Evolutionary conservation across 2,888 invertebrate genomes (phyloP), one percentile per base, ranked within the genome.

Genomic region (Macrophya annulata): DNA sequence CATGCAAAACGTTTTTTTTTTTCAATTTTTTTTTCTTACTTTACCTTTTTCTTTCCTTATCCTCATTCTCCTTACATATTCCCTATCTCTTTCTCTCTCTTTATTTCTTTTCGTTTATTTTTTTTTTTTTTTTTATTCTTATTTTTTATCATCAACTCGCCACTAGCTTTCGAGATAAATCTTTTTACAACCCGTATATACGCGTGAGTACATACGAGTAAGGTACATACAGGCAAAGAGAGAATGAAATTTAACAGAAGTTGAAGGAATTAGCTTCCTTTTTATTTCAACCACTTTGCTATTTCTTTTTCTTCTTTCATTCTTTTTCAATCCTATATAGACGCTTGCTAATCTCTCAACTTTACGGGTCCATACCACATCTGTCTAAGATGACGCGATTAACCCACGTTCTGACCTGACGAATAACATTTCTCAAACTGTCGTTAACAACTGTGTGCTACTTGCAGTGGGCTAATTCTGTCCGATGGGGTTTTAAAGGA

Each of bases 321-420:
- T 65, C 21, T 43, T 9, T 43, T 43, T n/a, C n/a, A n/a, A 43
- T 43, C 43, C 43, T 55, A n/a, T n/a, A n/a, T n/a, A 21, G 51
- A 0, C 51, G 51, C 12, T 15, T 55, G 62, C 45, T 83, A 83
- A 83, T 83, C 62, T 71, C n/a, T 17, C 6, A 83, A 83, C 48
- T 83, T 83, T 48, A 40, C 83, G 48, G 48, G 31, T 68, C 68
- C 68, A 5, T 17, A n/a, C 21, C 72, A 37, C 83, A 83, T 83
- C 83, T 83, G 83, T 68, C 83, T 83, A 83, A 83, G 83, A 83
- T 83, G 65, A 83, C n/a, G 68, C 65, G 68, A 83, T 83, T 83
- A 83, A 71, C 83, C 83, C 83, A 15, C 71, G 37, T 62, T n/a
- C 62, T 25, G 65, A 43, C 81, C 65, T 81, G 37, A 45, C 68